Conservation (phyloP, 2,113 vertebrate genomes). For the Callopanchax toddi region DNA sequence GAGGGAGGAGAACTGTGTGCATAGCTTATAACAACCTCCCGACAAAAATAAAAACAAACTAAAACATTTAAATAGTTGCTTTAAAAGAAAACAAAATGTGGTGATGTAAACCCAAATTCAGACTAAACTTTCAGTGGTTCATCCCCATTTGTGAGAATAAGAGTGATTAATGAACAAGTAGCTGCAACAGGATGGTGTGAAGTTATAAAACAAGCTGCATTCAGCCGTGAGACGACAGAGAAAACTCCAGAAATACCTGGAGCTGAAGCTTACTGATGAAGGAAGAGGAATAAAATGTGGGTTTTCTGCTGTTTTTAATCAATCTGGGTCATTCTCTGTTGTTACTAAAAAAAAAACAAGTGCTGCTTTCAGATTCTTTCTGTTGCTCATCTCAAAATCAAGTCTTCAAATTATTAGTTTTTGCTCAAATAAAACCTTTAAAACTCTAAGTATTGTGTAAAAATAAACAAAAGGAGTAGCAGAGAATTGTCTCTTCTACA, state of each 20-base stretch:
- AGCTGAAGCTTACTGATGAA: not conserved
- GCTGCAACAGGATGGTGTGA: not conserved
- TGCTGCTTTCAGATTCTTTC: too few relatives aligned
- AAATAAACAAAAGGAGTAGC: not conserved
- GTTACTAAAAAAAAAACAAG: not conserved
- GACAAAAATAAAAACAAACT: constrained; percentile 11
- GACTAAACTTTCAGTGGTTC: constrained; percentile 60
- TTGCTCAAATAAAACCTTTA: not conserved
- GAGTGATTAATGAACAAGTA: constrained; percentile 32
- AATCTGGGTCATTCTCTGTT: not conserved
- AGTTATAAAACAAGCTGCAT: constrained; percentile 5
- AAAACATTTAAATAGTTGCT: constrained; percentile 57
- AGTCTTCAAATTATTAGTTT: not conserved
- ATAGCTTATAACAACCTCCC: constrained; percentile 70
- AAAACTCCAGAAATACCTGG: not conserved
- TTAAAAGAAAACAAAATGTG: constrained; percentile 27
- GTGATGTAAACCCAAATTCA: constrained; percentile 37
- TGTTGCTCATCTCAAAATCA: not conserved
- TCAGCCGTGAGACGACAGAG: not conserved
- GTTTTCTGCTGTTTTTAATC: not conserved
- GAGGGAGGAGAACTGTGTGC: constrained; percentile 60
- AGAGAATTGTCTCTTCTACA: not conserved
- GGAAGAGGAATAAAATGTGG: too few relatives aligned
- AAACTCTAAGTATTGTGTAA: not conserved
- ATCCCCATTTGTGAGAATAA: constrained; percentile 47